Evolutionary conservation across 2,888 invertebrate genomes (phyloP), one percentile per base, ranked within the genome.

Genomic region (Drosophila paramelanica): DNA sequence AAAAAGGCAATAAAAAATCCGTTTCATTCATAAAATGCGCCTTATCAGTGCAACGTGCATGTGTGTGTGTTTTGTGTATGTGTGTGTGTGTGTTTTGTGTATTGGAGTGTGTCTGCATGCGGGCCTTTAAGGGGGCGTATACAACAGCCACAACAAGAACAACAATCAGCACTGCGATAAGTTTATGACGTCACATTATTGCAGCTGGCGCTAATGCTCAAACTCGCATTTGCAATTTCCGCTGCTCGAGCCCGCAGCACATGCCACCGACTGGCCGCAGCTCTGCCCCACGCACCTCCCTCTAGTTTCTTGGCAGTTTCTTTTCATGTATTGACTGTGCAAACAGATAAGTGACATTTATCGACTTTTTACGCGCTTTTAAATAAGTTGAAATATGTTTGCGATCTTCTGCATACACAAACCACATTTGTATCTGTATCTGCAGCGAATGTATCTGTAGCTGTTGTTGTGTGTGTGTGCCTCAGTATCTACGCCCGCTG

Each of bases 341-440:
- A 89, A 85, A 85, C 89, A 88, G 89, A 85, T 88, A 85, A 86
- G 67, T 88, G 84, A 83, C 89, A 82, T 86, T 89, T 85, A 85
- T 88, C 89, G 89, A 88, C 80, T 88, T 88, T 88, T 88, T 85
- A 85, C 87, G 83, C 88, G 74, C 69, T 89, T 88, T 88, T 86
- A 73, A 89, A 83, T 82, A 82, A 86, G 79, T 82, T 88, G 83
- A 79, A 82, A 89, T 84, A 53, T 89, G 83, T 87, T 87, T 87
- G 78, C 77, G 42, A 61, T 73, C 81, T 89, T 79, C 80, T 76
- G 89, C 66, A 76, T n/a, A 65, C 56, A 75, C 64, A 68, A 67
- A 67, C 38, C 45, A 61, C 38, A 42, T 78, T 61, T 61, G 56
- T 66, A 46, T 38, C 49, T 61, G 47, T 80, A 67, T 46, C 56